Evolutionary conservation across 2,888 invertebrate genomes (phyloP), one percentile per base, ranked within the genome.

Genomic region (Pristionchus entomophagus): DNA sequence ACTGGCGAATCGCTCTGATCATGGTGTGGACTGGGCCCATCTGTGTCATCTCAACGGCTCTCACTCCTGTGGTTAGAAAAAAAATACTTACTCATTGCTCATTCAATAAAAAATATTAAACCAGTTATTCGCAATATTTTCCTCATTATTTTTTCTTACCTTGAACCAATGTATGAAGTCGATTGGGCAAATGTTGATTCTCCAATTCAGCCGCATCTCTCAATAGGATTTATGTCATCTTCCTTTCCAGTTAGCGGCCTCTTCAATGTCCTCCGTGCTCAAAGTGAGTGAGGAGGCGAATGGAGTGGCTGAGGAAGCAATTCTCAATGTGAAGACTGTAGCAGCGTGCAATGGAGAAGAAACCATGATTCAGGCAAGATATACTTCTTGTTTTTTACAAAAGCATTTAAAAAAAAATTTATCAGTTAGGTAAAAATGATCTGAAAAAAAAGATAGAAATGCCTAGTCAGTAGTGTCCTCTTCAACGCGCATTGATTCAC

Each of bases 241-340:
- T 41, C 0, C 1, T 32, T 53, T 81, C 6, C 81, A 81, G 81
- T 81, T 81, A 14, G 35, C 82, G 1, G 35, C 82, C n/a, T 45
- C 38, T 8, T 82, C 38, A 6, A 41, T 82, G 35, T 32, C 38
- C 2, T 19, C 26, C 26, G 26, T 41, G 22, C 38, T 82, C n/a
- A 82, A 56, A 32, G 41, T 82, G 32, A 62, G 51, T 22, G 82
- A 41, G 29, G 82, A 82, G 22, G 82, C 82, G 32, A 82, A 82
- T 82, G 82, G 59, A 59, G 35, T 82, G 59, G 82, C 82, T 22
- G 82, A 82, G 29, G 82, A 82, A 62, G 35, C 38, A 2, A 82
- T 82, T 38, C 82, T 82, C 35, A 82, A 82, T 62, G 59, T 82
- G 56, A 82, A 82, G 82, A 82, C 82, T 38, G 82, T 82, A 0